A percentile compares a stretch with the other conserved stretches of the same genome.
Evolutionary conservation across 2,797 vertebrate genomes (phyloP).

Genomic region (Pagetopsis macropterus): DNA sequence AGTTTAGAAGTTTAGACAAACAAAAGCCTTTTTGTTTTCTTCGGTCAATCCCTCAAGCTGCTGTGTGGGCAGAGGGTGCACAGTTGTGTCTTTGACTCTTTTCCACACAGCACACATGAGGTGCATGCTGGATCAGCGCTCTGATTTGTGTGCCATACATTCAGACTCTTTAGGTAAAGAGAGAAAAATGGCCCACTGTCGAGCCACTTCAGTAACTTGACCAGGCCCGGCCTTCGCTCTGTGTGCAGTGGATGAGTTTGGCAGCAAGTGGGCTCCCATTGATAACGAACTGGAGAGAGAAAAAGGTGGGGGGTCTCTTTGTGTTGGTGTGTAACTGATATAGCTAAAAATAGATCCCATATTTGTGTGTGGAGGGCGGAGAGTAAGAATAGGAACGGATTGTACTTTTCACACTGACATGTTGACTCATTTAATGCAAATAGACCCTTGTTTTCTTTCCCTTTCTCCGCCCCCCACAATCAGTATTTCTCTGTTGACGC

Average conservation of each 20-base stretch:
- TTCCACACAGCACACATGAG: constrained; percentile 7
- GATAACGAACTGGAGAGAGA: constrained; percentile 42
- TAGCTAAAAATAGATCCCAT: constrained; percentile 43
- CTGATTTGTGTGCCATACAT: constrained; percentile 59
- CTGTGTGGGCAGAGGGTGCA: neutral
- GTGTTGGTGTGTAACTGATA: constrained; percentile 21
- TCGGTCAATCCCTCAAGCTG: constrained; percentile 12
- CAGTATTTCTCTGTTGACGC: constrained; percentile 51
- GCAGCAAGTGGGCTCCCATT: constrained; percentile 52
- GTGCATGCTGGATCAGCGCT: constrained; percentile 20
- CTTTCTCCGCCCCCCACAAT: constrained; percentile 40
- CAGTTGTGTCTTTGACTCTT: constrained; percentile 28
- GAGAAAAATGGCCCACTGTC: constrained; percentile 64
- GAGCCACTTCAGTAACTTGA: constrained; percentile 73
- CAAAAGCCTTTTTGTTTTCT: constrained; percentile 1
- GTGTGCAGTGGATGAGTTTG: constrained; percentile 56
- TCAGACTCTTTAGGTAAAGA: constrained; percentile 66
- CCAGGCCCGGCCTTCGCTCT: constrained; percentile 51
- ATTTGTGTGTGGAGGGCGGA: constrained; percentile 13
- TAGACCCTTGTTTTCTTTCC: constrained; percentile 44
- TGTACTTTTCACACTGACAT: constrained; percentile 45
- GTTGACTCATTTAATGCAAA: constrained; percentile 65
- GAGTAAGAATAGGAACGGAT: constrained; percentile 17
- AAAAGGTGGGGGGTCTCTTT: neutral
- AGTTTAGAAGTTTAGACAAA: neutral